Evolutionary conservation across 2,888 invertebrate genomes (phyloP), one percentile per base, ranked within the genome.

Genomic region (Rhagonycha fulva): DNA sequence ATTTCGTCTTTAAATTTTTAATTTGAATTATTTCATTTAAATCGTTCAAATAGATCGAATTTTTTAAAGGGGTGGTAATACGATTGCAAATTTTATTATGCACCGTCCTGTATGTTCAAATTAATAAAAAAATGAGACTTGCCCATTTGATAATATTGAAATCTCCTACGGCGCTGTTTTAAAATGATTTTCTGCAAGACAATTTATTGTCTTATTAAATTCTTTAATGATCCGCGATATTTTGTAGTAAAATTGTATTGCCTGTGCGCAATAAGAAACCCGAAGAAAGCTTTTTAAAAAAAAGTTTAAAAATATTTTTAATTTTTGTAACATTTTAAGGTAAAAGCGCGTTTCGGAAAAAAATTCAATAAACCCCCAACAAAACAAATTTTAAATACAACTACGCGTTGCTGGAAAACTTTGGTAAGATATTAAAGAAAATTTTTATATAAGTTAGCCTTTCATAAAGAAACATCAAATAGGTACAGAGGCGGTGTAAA

Each of bases 381-480:
- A 47, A 47, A 47, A 47, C 47, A 47, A 47, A 47, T 47, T 47
- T 69, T 69, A 69, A 14, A 7, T 69, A 32, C 19, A 32, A 71
- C 30, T 75, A 69, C 68, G 67, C 75, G 61, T 70, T 67, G 62
- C 30, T 74, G 30, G 26, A 28, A 76, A 71, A 62, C 30, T 71
- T 47, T 63, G 77, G 78, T 80, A 79, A 78, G 82, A 82, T 82
- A 83, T 85, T 85, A 86, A 85, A 86, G 83, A 84, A 84, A 87
- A 86, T 87, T 87, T 85, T 84, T 86, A 85, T 83, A 83, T 82
- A 86, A 85, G 85, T 86, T 85, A 81, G 82, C 83, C 82, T 83
- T 84, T 83, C 82, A 80, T 82, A 82, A 82, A 80, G 80, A 84
- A 85, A 84, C 84, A 84, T 84, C 82, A 82, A 84, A 83, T 84